These are phyloP conservation scores for Chromoteleia sp. DNA, from an alignment of 2,888 invertebrate genomes.

Conservation along the genomic window DNA sequence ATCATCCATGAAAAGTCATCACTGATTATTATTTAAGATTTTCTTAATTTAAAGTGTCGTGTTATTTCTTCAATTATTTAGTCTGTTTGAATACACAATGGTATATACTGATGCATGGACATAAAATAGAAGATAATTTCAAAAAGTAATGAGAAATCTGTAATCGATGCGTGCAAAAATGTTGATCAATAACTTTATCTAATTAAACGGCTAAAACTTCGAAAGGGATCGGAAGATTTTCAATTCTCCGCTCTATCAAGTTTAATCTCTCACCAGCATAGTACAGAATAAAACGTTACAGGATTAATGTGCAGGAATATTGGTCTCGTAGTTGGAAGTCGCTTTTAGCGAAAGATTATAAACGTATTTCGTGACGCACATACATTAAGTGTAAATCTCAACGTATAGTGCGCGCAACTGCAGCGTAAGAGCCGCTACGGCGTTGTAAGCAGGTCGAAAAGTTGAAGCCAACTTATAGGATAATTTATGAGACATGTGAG, in stretches of 20 bases:
- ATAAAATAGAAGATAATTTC: too few relatives aligned
- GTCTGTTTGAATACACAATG: too few relatives aligned
- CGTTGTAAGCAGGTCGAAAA: constrained; percentile 63
- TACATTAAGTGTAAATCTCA: constrained; percentile 76
- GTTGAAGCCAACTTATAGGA: constrained; percentile 76
- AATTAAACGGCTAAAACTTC: constrained; percentile 26
- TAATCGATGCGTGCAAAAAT: not conserved
- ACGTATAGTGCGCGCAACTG: constrained; percentile 68
- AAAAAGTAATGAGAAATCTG: too few relatives aligned
- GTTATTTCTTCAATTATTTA: too few relatives aligned
- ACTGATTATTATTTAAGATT: too few relatives aligned
- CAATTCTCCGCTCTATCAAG: constrained; percentile 39
- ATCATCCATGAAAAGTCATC: too few relatives aligned
- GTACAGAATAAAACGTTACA: constrained; percentile 40
- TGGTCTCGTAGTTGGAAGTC: constrained; percentile 47
- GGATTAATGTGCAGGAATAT: constrained; percentile 52
- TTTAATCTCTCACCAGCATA: constrained; percentile 32
- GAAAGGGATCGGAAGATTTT: constrained; percentile 17
- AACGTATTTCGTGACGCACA: constrained; percentile 71
- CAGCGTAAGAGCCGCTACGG: constrained; percentile 67
- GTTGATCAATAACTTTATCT: constrained; percentile 11
- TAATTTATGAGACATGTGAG: constrained; percentile 76
- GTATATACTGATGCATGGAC: too few relatives aligned
- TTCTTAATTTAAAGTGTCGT: too few relatives aligned
- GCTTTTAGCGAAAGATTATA: constrained; percentile 70